Conservation (phyloP, 2,797 vertebrate genomes). For the Siniperca scherzeri region DNA sequence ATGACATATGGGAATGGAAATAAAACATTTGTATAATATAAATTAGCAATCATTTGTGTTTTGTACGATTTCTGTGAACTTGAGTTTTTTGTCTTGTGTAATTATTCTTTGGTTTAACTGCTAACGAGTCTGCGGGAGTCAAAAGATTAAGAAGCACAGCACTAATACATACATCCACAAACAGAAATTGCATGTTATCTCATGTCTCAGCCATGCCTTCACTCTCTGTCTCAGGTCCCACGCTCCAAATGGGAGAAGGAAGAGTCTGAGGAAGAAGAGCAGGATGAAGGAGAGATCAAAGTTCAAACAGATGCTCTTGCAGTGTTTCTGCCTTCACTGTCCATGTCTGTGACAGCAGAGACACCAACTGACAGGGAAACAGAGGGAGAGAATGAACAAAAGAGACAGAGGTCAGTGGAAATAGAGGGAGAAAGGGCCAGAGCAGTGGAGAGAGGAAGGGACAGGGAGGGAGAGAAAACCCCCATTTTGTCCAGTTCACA, state of each 20-base stretch:
- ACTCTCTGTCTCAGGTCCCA: conserved; percentile 81
- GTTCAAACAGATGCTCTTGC: conserved; percentile 40
- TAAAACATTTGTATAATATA: not conserved
- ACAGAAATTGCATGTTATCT: not conserved
- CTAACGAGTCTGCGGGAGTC: not conserved
- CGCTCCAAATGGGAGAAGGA: conserved; percentile 92
- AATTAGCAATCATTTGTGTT: not conserved
- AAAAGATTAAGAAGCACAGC: not conserved
- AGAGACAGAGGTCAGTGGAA: conserved; percentile 41
- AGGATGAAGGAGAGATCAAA: conserved; percentile 73
- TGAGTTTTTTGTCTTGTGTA: not conserved
- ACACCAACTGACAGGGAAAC: conserved; percentile 78
- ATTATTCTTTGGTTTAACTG: not conserved
- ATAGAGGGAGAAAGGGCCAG: conserved; percentile 32
- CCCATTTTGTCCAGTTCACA: not conserved
- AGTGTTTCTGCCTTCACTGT: not conserved
- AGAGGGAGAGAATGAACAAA: conserved; percentile 54
- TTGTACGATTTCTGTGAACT: not conserved
- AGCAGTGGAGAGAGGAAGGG: conserved; percentile 6
- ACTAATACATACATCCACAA: not conserved
- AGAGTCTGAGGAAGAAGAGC: conserved; percentile 89
- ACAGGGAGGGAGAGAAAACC: conserved; percentile 24
- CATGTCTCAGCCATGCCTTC: not conserved
- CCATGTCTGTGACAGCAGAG: conserved; percentile 1
- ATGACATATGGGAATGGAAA: not conserved